A percentile compares a stretch with the other conserved stretches of the same genome.
These are phyloP conservation scores for Antennarius maculatus DNA, from an alignment of 2,797 vertebrate species.

Conservation along the genomic window DNA sequence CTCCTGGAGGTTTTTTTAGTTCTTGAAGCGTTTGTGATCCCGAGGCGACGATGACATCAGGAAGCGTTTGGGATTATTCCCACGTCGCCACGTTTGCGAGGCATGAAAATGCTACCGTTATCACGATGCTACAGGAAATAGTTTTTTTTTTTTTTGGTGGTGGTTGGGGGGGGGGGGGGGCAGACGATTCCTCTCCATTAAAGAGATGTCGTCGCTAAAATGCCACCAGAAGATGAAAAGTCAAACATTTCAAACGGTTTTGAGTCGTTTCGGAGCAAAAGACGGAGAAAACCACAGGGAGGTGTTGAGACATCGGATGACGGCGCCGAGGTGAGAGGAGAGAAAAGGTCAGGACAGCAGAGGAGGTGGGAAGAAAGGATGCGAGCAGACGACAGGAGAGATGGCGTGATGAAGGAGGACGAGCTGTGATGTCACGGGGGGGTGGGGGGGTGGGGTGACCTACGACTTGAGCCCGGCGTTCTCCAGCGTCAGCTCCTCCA, in stretches of 20 bases:
- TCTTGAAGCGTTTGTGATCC: too few relatives aligned
- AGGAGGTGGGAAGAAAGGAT: conserved; percentile 27
- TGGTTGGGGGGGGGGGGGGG: conserved; percentile 24
- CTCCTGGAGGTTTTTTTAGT: neutral
- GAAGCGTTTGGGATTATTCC: neutral
- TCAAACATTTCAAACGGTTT: neutral
- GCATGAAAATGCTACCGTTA: conserved; percentile 42
- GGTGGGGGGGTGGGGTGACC: conserved; percentile 56
- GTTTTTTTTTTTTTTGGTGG: too few relatives aligned
- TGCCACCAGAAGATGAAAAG: conserved; percentile 37
- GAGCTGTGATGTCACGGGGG: neutral
- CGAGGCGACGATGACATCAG: too few relatives aligned
- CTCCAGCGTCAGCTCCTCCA: conserved; percentile 92
- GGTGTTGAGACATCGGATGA: conserved; percentile 26
- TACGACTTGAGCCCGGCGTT: conserved; percentile 91
- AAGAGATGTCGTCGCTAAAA: conserved; percentile 44
- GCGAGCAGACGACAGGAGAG: neutral
- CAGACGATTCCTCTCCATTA: conserved; percentile 63
- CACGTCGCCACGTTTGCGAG: neutral
- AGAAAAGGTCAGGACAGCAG: conserved; percentile 53
- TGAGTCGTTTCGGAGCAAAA: conserved; percentile 28
- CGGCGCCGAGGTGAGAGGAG: conserved; percentile 34
- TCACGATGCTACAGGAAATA: conserved; percentile 56
- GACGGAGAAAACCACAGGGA: conserved; percentile 14
- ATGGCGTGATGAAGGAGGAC: neutral